Base-by-base conservation (phyloP, 2,113 vertebrate genomes). In the Callipepla californica region DNA sequence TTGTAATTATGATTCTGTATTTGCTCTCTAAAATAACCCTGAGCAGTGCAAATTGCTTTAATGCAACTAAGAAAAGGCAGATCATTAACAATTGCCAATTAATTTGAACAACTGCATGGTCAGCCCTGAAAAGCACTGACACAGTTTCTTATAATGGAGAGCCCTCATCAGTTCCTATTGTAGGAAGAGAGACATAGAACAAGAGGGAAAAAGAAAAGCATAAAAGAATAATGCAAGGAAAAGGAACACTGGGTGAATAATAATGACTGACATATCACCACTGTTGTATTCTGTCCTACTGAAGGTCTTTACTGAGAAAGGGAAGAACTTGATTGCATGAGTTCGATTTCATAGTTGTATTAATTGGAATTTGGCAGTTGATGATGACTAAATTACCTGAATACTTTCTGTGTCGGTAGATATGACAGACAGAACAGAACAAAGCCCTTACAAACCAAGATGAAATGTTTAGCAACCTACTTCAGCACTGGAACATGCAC, bases 41-140 rank as follows among this genome's bases (percentile, higher is more conserved):
- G 53, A 74, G 16, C 18, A 57, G 65, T 16, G 50, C 47, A 93
- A 80, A 89, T 36, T 93, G 51, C 61, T 94, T 96, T 96, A 89
- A 92, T 65, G 26, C 61, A 91, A 72, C 50, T 47, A 44, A 78
- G 67, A 82, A 57, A 93, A 86, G 34, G 40, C 44, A 63, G 77
- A 87, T 48, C 74, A 75, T 91, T 94, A 97, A 47, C 66, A 62
- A 91, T 21, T 81, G 96, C 88, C 88, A 95, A 87, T 96, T 94
- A 96, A 91, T 74, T 83, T 75, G 68, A 91, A 68, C 32, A 69
- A 72, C 61, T 78, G 42, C 55, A 55, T 26, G 79, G 83, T 76
- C 51, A 93, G 21, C n/a, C 53, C 66, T 93, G 67, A 40, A 89
- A 92, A 91, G 47, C 75, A 4, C 44, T 28, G 82, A 42, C 25